Evolutionary conservation across 2,888 invertebrate species (phyloP).

Genomic region (Epinotia nisella): DNA sequence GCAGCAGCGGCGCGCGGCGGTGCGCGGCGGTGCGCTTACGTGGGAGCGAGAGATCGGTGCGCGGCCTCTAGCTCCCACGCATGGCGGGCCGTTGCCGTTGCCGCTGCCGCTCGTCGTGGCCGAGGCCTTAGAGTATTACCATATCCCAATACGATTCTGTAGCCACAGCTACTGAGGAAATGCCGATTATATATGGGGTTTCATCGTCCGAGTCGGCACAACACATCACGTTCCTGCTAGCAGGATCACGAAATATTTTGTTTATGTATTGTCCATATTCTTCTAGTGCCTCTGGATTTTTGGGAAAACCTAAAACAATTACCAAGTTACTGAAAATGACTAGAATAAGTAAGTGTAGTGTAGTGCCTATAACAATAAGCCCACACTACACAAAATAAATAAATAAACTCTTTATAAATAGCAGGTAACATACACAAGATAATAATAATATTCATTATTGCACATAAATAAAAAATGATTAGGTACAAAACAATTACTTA

Average conservation of each 20-base stretch:
- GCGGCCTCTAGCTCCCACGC: too few relatives aligned
- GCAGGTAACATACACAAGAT: too few relatives aligned
- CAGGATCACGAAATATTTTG: not conserved
- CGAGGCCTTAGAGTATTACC: not conserved
- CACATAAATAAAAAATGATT: too few relatives aligned
- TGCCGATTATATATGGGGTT: not conserved
- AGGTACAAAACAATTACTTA: too few relatives aligned
- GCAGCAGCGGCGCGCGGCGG: too few relatives aligned
- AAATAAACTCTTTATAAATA: not conserved
- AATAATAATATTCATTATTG: too few relatives aligned
- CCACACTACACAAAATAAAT: not conserved
- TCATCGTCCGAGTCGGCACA: not conserved
- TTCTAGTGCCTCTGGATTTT: constrained; percentile 18
- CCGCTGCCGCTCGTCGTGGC: too few relatives aligned
- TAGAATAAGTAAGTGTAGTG: too few relatives aligned
- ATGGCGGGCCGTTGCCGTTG: too few relatives aligned
- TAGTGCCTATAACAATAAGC: not conserved
- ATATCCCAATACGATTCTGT: not conserved
- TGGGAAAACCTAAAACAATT: constrained; percentile 5
- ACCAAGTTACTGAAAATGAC: not conserved
- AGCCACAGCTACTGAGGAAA: constrained; percentile 8
- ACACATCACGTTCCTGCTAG: constrained; percentile 8
- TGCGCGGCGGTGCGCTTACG: too few relatives aligned
- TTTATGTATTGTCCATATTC: constrained; percentile 7
- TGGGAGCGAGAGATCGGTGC: too few relatives aligned